Conservation (phyloP, 2,888 invertebrate species). For the Aphidoletes aphidimyza region DNA sequence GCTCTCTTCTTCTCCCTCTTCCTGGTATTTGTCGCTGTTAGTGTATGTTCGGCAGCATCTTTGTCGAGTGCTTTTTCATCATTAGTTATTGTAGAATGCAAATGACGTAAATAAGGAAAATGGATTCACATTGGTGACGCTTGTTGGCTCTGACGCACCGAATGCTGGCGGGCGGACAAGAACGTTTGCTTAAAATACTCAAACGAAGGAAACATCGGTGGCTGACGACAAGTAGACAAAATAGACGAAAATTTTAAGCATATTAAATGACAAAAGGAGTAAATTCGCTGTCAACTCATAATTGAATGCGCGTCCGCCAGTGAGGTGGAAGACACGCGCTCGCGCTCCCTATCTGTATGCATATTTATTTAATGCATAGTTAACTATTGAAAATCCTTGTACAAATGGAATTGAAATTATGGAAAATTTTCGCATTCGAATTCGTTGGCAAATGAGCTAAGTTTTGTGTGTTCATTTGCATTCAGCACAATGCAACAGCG, state of each 20-base stretch:
- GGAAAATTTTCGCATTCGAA: not conserved
- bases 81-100: slow-evolving; percentile 49
- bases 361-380: slow-evolving; percentile 33
- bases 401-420: not conserved
- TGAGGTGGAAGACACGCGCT: not conserved
- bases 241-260: slow-evolving; percentile 39
- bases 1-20: not conserved
- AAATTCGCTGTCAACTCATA: slow-evolving; percentile 27
- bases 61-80: not conserved
- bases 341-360: not conserved
- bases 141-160: not conserved
- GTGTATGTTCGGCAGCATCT: not conserved
- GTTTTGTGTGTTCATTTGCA: slow-evolving; percentile 23
- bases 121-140: not conserved
- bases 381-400: slow-evolving; percentile 42
- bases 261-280: slow-evolving; percentile 34
- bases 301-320: slow-evolving; percentile 6
- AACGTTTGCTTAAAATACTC: not conserved
- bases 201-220: not conserved
- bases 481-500: not conserved
- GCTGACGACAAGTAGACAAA: not conserved
- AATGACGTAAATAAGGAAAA: slow-evolving; percentile 41
- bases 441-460: slow-evolving; percentile 6
- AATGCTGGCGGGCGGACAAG: not conserved
- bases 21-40: not conserved